Evolutionary conservation across 2,888 invertebrate species (phyloP), one percentile per base, ranked within the genome.

Genomic region (Sminthurides aquaticus): DNA sequence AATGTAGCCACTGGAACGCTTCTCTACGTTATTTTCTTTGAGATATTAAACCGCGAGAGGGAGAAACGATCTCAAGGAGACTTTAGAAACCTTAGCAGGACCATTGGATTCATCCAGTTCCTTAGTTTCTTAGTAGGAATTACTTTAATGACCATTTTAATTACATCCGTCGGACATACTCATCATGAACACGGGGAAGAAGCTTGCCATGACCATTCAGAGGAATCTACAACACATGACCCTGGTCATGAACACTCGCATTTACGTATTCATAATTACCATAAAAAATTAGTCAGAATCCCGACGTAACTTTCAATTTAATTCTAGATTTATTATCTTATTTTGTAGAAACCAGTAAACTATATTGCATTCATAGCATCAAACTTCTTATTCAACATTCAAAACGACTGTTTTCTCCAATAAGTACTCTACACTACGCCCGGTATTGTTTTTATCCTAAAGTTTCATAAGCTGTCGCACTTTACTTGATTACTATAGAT

Each of bases 1-100:
- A 94, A 93, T 2, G 80, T 96, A 66, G 95, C 96, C 0, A 87
- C 90, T 56, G 97, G 96, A 18, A 96, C 96, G 0, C 84, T 97
- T 54, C 81, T 97, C 2, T 97, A 95, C 80, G 92, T 97, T 20
- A 93, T 95, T n/a, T 95, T 95, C 81, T 95, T 96, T 79, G 96
- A 97, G 80, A 90, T 96, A 62, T 83, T 96, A 75, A 86, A 87
- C 3, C 82, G 88, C 67, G 89, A 89, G 75, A 80, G 82, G 29
- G 69, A 71, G 59, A 55, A 71, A 18, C 70, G 71, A 57, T 18
- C 48, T 2, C 18, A 1, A 1, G 58, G 59, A 24, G 28, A 62
- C 48, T 58, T 70, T 67, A 2, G 67, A 48, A 57, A 57, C 1
- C 20, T 49, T n/a, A 20, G 34, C 26, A 15, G 58, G 20, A 24